Base-by-base conservation (phyloP, 2,797 vertebrate genomes). In the Enteromius mattozi region DNA sequence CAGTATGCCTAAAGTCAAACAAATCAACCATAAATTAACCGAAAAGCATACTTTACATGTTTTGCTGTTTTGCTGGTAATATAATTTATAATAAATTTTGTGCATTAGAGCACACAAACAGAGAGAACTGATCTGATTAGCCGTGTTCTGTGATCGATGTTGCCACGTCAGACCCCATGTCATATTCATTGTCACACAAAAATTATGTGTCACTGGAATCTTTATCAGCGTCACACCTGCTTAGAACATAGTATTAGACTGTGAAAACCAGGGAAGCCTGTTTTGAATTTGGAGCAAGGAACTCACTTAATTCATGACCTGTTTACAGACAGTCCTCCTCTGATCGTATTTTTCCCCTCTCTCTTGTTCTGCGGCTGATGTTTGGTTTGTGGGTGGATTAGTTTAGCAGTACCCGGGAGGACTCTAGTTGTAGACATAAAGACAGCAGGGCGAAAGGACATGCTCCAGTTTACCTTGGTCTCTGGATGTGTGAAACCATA, bases 381-480 rank as follows among this genome's bases (percentile, higher is more conserved):
- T 72, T 88, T 84, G 88, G 66, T 78, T 69, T 86, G 45, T 83
- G 82, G 86, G 75, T 78, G 82, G 78, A 83, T 85, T 82, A 27
- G 66, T 80, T 89, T 89, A 87, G 91, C 84, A 83, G 3, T 86
- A 74, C 88, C 88, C 78, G 71, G 82, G 89, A 92, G 89, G 81
- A 83, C 88, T 90, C 88, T 90, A 90, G 93, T 91, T 90, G 87
- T 87, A 88, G 81, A 89, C 91, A 92, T 91, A 89, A 89, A 84
- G 82, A 85, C 75, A 85, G 88, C 88, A 88, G 59, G 78, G 74
- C 54, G 45, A 78, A 85, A 86, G 86, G 89, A 90, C 84, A 66
- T 84, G 63, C 37, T 45, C 63, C 77, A 61, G 5, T 77, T 49
- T 88, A 79, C 81, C 56, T 56, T 77, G 42, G n/a, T 78, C 77